phyloP scores from a whole-genome alignment of 2,797 vertebrate genomes.

The Pipistrellus pipistrellus region DNA sequence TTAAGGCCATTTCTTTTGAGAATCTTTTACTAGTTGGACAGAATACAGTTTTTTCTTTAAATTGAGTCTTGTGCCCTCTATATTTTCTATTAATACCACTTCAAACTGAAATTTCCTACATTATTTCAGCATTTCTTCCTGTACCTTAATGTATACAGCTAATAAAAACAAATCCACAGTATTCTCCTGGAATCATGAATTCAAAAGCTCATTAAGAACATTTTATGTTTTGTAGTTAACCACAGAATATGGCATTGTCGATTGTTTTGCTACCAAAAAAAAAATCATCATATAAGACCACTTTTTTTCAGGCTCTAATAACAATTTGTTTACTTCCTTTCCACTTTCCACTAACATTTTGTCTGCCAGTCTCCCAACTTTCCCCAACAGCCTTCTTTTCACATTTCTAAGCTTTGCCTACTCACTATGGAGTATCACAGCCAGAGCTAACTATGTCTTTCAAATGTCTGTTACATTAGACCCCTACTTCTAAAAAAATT shows the following conservation, averaged over 20 bases:
- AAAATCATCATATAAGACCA: neutral
- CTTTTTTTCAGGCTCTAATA: neutral
- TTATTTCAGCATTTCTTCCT: neutral
- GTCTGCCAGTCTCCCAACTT: neutral
- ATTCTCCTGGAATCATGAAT: neutral
- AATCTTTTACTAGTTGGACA: neutral
- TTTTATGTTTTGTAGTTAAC: neutral
- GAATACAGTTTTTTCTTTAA: conserved; percentile 8
- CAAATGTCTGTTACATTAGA: neutral
- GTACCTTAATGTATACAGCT: neutral
- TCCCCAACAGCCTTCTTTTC: neutral
- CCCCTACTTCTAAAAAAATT: neutral
- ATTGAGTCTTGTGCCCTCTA: neutral
- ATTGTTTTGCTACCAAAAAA: neutral
- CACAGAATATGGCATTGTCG: neutral
- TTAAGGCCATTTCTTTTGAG: neutral
- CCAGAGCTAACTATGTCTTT: neutral
- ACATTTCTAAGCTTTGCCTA: neutral
- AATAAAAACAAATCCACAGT: neutral
- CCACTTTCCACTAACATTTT: neutral
- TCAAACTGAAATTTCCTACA: neutral
- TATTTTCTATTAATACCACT: neutral
- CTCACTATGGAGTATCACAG: neutral
- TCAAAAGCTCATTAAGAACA: neutral
- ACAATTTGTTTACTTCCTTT: neutral